A percentile compares a stretch with the other conserved stretches of the same genome.
phyloP scores from a whole-genome alignment of 1,140 invertebrate genomes.

The Phymastichus coffea region DNA sequence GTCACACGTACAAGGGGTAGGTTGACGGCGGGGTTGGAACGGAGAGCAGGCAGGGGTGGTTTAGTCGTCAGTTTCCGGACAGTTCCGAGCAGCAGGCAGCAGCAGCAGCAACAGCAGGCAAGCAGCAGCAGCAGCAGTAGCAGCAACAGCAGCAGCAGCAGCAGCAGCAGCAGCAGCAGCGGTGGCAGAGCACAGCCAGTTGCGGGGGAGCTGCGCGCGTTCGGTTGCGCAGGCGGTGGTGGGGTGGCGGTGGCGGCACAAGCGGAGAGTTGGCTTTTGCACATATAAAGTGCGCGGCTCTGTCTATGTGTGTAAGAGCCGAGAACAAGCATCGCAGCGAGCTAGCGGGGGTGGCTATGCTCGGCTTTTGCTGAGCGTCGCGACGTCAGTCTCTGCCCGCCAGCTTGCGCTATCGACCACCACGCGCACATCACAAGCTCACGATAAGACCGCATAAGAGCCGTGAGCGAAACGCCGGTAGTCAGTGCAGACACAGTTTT shows the following conservation, averaged over 20 bases:
- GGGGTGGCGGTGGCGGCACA: slow-evolving; percentile 22
- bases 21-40: slow-evolving; percentile 33
- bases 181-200: neutral
- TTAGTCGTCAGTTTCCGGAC: slow-evolving; percentile 52
- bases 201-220: neutral
- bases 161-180: neutral
- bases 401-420: slow-evolving; percentile 55
- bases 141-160: too few relatives aligned
- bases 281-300: too few relatives aligned
- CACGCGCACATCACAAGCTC: too few relatives aligned
- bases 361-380: slow-evolving; percentile 50
- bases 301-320: too few relatives aligned
- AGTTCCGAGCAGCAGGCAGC: slow-evolving; percentile 47
- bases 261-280: too few relatives aligned
- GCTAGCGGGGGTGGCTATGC: slow-evolving; percentile 39
- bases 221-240: slow-evolving; percentile 26
- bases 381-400: slow-evolving; percentile 54
- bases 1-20: slow-evolving; percentile 43
- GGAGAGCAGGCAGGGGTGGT: slow-evolving; percentile 28
- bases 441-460: too few relatives aligned
- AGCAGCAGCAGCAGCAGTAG: too few relatives aligned
- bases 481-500: too few relatives aligned
- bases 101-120: slow-evolving; percentile 29
- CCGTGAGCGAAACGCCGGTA: too few relatives aligned
- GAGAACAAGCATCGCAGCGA: slow-evolving; percentile 29